These are phyloP conservation scores for Enteromius unitaeniatus DNA, from an alignment of 2,797 vertebrate genomes.

Conservation along the genomic window DNA sequence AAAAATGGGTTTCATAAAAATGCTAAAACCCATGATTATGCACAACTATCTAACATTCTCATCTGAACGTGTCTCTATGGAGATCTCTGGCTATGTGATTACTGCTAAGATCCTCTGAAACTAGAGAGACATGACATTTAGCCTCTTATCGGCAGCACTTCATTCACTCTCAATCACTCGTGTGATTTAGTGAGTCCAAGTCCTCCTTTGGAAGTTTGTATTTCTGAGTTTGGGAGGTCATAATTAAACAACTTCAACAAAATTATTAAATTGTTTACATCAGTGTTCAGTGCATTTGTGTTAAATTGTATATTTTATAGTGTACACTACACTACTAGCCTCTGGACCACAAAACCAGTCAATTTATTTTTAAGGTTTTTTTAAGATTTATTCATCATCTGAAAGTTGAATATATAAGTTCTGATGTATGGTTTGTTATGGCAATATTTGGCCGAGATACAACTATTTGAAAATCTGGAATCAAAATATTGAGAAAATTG, in stretches of 20 bases:
- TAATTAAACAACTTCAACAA: background rate
- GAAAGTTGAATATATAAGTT: background rate
- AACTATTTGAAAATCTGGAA: background rate
- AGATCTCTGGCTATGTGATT: slow-evolving; percentile 24
- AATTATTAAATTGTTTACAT: background rate
- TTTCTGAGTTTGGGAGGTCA: background rate
- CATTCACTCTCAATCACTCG: background rate
- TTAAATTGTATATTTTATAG: background rate
- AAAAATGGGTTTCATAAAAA: background rate
- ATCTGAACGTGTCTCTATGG: background rate
- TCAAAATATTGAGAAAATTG: background rate
- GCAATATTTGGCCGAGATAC: background rate
- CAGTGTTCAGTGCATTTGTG: background rate
- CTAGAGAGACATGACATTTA: background rate
- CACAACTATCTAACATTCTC: background rate
- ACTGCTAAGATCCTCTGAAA: slow-evolving; percentile 19
- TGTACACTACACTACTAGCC: too few relatives aligned
- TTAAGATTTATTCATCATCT: too few relatives aligned
- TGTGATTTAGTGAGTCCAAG: background rate
- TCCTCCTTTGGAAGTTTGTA: background rate
- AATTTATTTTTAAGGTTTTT: too few relatives aligned
- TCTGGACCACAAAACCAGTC: background rate
- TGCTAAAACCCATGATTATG: background rate
- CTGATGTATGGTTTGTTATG: too few relatives aligned
- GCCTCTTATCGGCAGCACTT: background rate